Percentiles rank a stretch among this genome's conserved stretches.
These are phyloP conservation scores for Subanguina moxae DNA, from an alignment of 1,140 invertebrate genomes.

Conservation along the genomic window DNA sequence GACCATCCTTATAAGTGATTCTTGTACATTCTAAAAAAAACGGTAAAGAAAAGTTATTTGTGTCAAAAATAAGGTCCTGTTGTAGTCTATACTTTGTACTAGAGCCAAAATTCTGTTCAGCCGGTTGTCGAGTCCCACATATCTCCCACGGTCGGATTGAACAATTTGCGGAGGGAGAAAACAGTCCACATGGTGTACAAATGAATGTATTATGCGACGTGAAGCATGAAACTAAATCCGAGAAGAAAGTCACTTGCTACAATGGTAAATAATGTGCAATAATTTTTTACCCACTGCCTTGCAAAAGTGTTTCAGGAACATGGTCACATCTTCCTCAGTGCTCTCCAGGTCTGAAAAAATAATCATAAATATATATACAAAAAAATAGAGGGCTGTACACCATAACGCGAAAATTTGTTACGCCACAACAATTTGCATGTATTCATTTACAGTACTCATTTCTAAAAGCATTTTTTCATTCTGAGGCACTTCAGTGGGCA, in stretches of 20 bases:
- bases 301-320: conserved; percentile 66
- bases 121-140: conserved; percentile 82
- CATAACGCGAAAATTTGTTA: too few species aligned
- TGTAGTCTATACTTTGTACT: neutral
- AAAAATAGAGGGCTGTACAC: too few species aligned
- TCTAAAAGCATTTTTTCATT: too few species aligned
- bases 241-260: conserved; percentile 72
- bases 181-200: conserved; percentile 78
- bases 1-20: too few species aligned
- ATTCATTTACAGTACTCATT: too few species aligned
- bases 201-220: conserved; percentile 76
- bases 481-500: too few species aligned
- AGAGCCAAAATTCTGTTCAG: conserved; percentile 65
- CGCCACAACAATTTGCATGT: too few species aligned
- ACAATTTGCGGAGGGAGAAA: conserved; percentile 60
- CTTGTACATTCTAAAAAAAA: too few species aligned
- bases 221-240: conserved; percentile 77
- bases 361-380: conserved; percentile 4
- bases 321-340: conserved; percentile 88
- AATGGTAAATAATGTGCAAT: conserved; percentile 67
- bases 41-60: too few species aligned
- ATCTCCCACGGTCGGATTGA: conserved; percentile 75
- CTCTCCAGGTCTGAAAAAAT: conserved; percentile 68
- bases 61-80: too few species aligned
- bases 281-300: neutral